phyloP scores from a whole-genome alignment of 2,888 invertebrate genomes.

The Pachymerium ferrugineum region DNA sequence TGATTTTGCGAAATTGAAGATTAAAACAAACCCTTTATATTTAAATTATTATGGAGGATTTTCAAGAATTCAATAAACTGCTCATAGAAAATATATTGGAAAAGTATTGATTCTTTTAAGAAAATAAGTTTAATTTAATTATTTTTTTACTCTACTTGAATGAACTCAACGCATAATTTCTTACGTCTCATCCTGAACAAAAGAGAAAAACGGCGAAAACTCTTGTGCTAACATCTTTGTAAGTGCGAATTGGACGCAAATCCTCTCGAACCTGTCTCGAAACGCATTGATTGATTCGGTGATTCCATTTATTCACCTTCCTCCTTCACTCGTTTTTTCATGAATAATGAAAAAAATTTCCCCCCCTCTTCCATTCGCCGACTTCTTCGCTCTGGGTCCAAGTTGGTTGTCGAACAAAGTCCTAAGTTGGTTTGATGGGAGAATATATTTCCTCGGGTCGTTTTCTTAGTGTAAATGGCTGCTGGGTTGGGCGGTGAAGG shows the following conservation, averaged over 20 bases:
- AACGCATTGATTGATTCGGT: slow-evolving; percentile 22
- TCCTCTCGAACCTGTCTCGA: not conserved
- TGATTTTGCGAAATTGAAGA: no score
- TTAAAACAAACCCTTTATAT: no score
- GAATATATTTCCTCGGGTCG: slow-evolving; percentile 24
- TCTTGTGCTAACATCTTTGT: not conserved
- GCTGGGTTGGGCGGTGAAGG: not conserved
- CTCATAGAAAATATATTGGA: no score
- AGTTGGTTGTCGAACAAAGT: slow-evolving; percentile 23
- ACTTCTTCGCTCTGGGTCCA: not conserved
- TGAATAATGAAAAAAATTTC: slow-evolving; percentile 6
- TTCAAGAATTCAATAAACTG: no score
- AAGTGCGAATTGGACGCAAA: not conserved
- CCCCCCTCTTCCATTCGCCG: not conserved
- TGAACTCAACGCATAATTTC: no score
- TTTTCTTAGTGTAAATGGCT: slow-evolving; percentile 27
- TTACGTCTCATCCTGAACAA: no score
- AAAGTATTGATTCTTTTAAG: no score
- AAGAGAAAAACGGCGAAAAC: no score
- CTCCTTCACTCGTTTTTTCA: not conserved
- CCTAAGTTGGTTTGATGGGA: slow-evolving; percentile 18
- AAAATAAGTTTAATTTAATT: no score
- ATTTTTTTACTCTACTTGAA: no score
- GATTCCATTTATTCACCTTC: slow-evolving; percentile 8
- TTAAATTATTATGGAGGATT: no score